phyloP scores from a whole-genome alignment of 1,140 invertebrate genomes.

The Cecropterus lyciades region DNA sequence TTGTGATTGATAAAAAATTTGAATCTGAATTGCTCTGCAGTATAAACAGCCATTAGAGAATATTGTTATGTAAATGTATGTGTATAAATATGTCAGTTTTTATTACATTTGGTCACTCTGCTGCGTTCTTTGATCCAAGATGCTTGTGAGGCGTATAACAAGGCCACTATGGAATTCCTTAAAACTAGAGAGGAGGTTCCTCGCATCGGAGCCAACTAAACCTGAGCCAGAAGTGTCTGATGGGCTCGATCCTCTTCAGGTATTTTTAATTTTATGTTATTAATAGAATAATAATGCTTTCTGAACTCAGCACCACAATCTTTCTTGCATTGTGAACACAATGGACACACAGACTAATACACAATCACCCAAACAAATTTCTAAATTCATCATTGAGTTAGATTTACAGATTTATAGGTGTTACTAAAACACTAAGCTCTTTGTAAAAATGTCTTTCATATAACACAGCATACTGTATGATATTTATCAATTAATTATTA shows the following conservation, averaged over 20 bases:
- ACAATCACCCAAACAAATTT: no score
- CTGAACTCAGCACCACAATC: no score
- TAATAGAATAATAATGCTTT: no score
- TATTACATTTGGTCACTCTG: constrained; percentile 19
- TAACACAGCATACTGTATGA: no score
- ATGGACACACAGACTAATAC: no score
- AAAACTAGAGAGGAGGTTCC: constrained; percentile 55
- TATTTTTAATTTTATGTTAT: constrained; percentile 40
- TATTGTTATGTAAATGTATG: constrained; percentile 25
- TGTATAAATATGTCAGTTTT: constrained; percentile 11
- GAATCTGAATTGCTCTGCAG: background rate
- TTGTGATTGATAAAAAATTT: background rate
- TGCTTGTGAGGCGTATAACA: constrained; percentile 64
- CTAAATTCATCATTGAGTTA: no score
- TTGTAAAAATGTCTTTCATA: no score
- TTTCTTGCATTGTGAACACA: no score
- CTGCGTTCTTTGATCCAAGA: constrained; percentile 48
- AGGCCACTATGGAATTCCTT: constrained; percentile 63
- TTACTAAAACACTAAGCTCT: no score
- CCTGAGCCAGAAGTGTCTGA: constrained; percentile 55
- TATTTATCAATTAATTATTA: no score
- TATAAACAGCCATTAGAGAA: background rate
- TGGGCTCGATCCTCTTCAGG: constrained; percentile 63
- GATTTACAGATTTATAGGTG: no score
- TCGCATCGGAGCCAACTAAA: constrained; percentile 64